A percentile compares a stretch with the other conserved stretches of the same genome.
Evolutionary conservation across 2,888 invertebrate species (phyloP).

Genomic region (Falcaria lacertinaria): DNA sequence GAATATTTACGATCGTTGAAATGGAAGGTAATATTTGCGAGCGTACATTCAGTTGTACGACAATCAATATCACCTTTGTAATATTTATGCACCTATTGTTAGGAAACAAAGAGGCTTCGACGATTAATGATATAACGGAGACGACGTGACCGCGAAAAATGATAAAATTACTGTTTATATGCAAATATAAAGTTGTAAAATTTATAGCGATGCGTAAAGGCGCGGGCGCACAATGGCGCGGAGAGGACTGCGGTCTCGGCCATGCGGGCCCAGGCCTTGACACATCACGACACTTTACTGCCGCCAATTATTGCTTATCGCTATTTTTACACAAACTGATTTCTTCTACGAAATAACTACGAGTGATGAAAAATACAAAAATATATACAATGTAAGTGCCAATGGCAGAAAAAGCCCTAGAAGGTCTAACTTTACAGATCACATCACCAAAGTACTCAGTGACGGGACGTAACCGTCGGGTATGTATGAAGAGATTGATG

Average conservation of each 20-base stretch:
- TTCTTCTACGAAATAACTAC: no score
- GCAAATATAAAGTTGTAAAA: conserved; percentile 44
- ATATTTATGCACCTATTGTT: conserved; percentile 16
- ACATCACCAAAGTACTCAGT: no score
- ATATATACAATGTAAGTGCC: no score
- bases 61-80: conserved; percentile 8
- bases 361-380: no score
- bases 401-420: no score
- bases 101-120: conserved; percentile 17
- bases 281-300: conserved; percentile 35
- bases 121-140: conserved; percentile 27
- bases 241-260: conserved; percentile 27
- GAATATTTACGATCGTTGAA: background rate
- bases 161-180: conserved; percentile 50
- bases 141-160: conserved; percentile 31
- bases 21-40: background rate
- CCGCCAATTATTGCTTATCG: conserved; percentile 49
- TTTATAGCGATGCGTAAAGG: conserved; percentile 43
- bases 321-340: conserved; percentile 30
- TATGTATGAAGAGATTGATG: no score
- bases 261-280: conserved; percentile 52
- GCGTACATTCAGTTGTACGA: no score
- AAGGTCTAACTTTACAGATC: no score
- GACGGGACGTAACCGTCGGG: no score
- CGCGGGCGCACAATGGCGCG: conserved; percentile 36